Evolutionary conservation across 1,140 invertebrate species (phyloP), one percentile per base, ranked within the genome.

Genomic region (Ruditapes philippinarum): DNA sequence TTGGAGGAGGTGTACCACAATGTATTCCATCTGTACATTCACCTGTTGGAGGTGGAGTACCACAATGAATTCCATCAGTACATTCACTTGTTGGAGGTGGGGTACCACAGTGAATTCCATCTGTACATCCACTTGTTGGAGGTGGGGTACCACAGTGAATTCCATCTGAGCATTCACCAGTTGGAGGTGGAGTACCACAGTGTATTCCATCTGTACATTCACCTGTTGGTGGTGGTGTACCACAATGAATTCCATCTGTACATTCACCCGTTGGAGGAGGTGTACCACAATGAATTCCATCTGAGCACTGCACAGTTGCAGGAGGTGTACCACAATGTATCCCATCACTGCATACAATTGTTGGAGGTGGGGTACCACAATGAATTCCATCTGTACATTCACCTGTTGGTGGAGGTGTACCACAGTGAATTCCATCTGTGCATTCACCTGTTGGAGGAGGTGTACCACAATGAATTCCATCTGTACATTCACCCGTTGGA

Each of bases 401-500:
- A 0, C 33, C 65, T 31, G 33, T 22, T 12, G 74, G 84, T 12
- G 84, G 84, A 49, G 84, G 84, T 17, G 84, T 87, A 9, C 73
- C 73, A 87, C 84, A 87, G 31, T 87, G 84, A 22, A 73, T 85
- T 33, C 74, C 86, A 88, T 88, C 86, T 51, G 60, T 51, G 49
- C 62, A 80, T 25, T 49, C 33, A 0, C 33, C 65, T 45, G 12
- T 9, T 19, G 74, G 74, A 25, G 84, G 84, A 45, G 84, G 84
- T 45, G 84, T 87, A n/a, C 84, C 84, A 87, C 84, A 87, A 79
- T 87, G 84, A 22, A 60, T 78, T 14, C 84, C 84, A 87, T 87
- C 84, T 65, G 49, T 62, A 79, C 73, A 87, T 57, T 12, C 51
- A 14, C 79, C 79, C 14, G 14, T 1, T 4, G 85, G 85, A 49